Percentiles rank a stretch among this genome's conserved stretches.
Evolutionary conservation across 2,888 invertebrate species (phyloP).

Genomic region (Lithosia quadra): DNA sequence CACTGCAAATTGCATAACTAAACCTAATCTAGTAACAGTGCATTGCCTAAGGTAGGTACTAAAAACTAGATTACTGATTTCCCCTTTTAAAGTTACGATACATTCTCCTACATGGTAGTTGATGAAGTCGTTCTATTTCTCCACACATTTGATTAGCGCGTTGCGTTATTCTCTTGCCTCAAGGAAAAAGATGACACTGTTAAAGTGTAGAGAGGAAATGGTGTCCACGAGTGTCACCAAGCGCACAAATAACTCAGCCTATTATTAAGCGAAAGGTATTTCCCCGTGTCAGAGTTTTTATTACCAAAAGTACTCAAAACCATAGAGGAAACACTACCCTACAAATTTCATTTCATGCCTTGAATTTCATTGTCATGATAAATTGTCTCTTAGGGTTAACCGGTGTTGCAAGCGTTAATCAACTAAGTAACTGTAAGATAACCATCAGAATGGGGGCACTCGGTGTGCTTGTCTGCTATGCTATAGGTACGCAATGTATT

Average conservation of each 20-base stretch:
- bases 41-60: slow-evolving; percentile 13
- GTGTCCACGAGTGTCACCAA: too few relatives aligned
- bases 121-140: neutral
- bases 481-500: neutral
- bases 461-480: neutral
- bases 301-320: neutral
- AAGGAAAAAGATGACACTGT: neutral
- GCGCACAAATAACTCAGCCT: neutral
- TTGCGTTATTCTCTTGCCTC: too few relatives aligned
- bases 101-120: neutral
- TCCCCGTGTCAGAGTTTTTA: neutral
- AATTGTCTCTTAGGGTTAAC: neutral
- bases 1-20: slow-evolving; percentile 3
- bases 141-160: too few relatives aligned
- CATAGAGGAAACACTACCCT: neutral
- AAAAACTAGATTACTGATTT: slow-evolving; percentile 9
- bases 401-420: neutral
- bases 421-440: neutral
- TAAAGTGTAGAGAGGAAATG: too few relatives aligned
- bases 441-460: neutral
- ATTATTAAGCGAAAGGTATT: too few relatives aligned
- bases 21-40: neutral
- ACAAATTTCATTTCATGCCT: too few relatives aligned
- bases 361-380: too few relatives aligned
- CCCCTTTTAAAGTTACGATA: neutral